These are phyloP conservation scores for Lonchura striata DNA, from an alignment of 2,113 vertebrate genomes.

Conservation along the genomic window DNA sequence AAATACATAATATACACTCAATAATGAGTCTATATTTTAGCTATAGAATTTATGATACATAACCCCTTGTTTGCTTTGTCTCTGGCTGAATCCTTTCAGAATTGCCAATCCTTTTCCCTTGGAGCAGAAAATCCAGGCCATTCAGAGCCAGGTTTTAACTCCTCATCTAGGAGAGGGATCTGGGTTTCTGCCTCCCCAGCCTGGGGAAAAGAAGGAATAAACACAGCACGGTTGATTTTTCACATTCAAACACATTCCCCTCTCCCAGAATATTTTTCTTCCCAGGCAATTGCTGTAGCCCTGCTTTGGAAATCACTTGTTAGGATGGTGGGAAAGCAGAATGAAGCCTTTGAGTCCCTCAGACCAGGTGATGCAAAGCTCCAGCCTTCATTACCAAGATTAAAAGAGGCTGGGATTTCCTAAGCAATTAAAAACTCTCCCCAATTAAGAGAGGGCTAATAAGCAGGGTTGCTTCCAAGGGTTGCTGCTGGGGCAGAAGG, in stretches of 20 bases:
- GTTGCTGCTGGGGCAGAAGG: background rate
- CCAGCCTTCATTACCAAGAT: slow-evolving; percentile 7
- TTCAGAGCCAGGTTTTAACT: background rate
- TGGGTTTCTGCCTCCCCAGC: background rate
- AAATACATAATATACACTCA: fast-evolving
- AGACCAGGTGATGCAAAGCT: background rate
- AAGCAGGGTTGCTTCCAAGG: background rate
- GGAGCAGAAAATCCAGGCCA: background rate
- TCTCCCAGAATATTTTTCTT: background rate
- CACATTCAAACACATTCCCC: background rate
- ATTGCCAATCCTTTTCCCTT: background rate
- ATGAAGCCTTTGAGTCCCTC: background rate
- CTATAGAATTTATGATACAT: no score
- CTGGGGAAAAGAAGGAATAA: background rate
- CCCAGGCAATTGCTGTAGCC: background rate
- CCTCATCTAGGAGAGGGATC: background rate
- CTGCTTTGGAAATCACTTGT: background rate
- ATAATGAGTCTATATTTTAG: fast-evolving
- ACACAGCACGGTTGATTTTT: background rate
- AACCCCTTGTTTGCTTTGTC: background rate
- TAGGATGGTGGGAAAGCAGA: background rate
- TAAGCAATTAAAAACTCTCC: slow-evolving; percentile 41
- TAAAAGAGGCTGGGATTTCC: slow-evolving; percentile 17
- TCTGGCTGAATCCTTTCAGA: background rate
- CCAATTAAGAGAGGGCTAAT: slow-evolving; percentile 33